These are phyloP conservation scores for Varanus salvator DNA, from an alignment of 2,113 vertebrate species.

Conservation along the genomic window DNA sequence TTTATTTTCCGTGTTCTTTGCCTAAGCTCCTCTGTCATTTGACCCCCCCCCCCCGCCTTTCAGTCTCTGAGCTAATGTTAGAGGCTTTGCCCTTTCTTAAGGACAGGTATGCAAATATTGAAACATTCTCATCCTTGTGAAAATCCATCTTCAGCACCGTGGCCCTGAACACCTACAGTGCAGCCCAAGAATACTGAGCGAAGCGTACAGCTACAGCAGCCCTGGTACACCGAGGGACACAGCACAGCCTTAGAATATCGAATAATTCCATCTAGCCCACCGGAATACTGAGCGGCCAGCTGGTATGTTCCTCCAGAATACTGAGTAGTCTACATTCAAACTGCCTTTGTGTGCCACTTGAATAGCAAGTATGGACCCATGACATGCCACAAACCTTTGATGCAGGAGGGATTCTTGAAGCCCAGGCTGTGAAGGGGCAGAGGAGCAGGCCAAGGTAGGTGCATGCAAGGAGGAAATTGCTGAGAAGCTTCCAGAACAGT, in stretches of 20 bases:
- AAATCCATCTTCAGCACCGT: not conserved
- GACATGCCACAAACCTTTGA: not conserved
- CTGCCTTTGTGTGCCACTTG: not conserved
- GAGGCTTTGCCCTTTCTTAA: not conserved
- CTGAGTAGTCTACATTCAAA: not conserved
- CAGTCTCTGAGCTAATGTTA: not conserved
- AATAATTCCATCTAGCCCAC: not conserved
- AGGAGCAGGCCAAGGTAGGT: too few species aligned
- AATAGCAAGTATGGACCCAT: not conserved
- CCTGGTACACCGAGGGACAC: not conserved
- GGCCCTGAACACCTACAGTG: not conserved
- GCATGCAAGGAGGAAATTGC: not conserved
- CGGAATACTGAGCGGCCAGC: slow-evolving; percentile 14
- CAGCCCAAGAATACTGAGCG: not conserved
- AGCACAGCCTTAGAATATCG: not conserved
- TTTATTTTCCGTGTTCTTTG: not conserved
- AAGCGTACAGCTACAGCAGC: not conserved
- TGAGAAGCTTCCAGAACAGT: not conserved
- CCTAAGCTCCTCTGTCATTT: not conserved
- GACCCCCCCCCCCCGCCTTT: not conserved
- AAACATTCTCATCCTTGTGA: not conserved
- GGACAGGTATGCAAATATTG: not conserved
- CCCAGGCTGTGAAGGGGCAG: not conserved
- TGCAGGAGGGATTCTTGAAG: too few species aligned
- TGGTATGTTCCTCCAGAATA: not conserved